Percentiles rank a stretch among this genome's conserved stretches.
phyloP scores from a whole-genome alignment of 2,888 invertebrate species.

The Temnothorax unifasciatus region DNA sequence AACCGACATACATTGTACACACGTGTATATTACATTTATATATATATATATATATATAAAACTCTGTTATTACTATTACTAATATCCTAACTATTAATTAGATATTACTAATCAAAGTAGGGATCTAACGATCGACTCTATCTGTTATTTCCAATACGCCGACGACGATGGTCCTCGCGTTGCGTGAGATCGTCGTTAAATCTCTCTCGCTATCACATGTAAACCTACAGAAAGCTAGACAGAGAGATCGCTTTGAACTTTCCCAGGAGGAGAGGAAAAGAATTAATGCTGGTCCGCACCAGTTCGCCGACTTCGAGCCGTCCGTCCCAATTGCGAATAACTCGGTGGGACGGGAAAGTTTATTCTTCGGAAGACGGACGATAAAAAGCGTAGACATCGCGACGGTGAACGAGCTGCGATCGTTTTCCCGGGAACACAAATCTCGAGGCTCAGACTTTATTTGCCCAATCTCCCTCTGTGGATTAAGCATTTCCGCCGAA shows the following conservation, averaged over 20 bases:
- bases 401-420: conserved; percentile 10
- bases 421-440: conserved; percentile 37
- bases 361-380: conserved; percentile 9
- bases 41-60: conserved; percentile 45
- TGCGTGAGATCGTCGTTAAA: conserved; percentile 42
- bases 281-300: conserved; percentile 28
- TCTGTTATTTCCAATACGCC: conserved; percentile 70
- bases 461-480: conserved; percentile 17
- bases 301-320: conserved; percentile 26
- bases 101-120: conserved; percentile 70
- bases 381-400: conserved; percentile 16
- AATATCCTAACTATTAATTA: conserved; percentile 68
- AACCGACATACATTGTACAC: conserved; percentile 71
- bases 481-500: conserved; percentile 32
- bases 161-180: conserved; percentile 31
- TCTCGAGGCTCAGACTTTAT: conserved; percentile 32
- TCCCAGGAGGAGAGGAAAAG: background rate
- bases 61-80: conserved; percentile 59
- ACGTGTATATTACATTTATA: conserved; percentile 69
- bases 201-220: conserved; percentile 24
- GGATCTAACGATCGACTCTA: conserved; percentile 69
- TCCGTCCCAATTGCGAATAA: conserved; percentile 42
- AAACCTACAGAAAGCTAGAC: conserved; percentile 15
- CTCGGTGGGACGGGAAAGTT: conserved; percentile 30
- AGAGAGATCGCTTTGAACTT: conserved; percentile 9